Evolutionary conservation across 2,113 vertebrate species (phyloP), one percentile per base, ranked within the genome.

Genomic region (Phainopepla nitens): DNA sequence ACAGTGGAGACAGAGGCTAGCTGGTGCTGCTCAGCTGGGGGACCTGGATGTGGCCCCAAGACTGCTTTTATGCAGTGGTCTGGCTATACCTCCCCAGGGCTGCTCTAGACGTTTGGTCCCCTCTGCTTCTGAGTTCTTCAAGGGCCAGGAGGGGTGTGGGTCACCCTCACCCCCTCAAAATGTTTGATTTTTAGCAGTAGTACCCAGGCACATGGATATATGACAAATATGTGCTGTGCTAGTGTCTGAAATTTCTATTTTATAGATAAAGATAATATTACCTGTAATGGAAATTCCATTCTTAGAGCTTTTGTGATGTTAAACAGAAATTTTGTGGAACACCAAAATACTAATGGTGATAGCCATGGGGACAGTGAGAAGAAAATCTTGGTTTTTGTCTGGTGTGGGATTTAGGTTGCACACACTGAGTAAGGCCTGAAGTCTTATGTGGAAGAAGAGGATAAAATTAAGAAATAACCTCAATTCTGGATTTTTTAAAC

Each of bases 81-180:
- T 82, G 57, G 19, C 35, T 13, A 3, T 50, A 41, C 2, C 12
- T 11, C 7, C 9, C 45, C n/a, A 25, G 3, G 51, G 41, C 41
- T 54, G 45, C 41, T 14, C 50, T 8, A 9, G 36, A 61, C n/a
- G 24, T 18, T 65, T 78, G n/a, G 2, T 42, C 3, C 12, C 19
- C 10, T 42, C 65, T 82, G 45, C 41, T 35, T 15, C 5, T 2
- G 27, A 65, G 22, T 11, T 90, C 51, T 22, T 42, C 0, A 0
- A 73, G 29, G 20, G 12, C 7, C 10, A 22, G 45, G 33, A 56
- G n/a, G 15, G 33, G 6, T 51, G 25, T 72, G 33, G 17, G n/a
- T 69, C 39, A 23, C 18, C 47, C 53, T 80, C 28, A 14, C 15
- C 18, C 7, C 50, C 42, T 82, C 15, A 6, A 65, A 29, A 24